Evolutionary conservation across 2,888 invertebrate species (phyloP).

Genomic region (Limnephilus rhombicus): DNA sequence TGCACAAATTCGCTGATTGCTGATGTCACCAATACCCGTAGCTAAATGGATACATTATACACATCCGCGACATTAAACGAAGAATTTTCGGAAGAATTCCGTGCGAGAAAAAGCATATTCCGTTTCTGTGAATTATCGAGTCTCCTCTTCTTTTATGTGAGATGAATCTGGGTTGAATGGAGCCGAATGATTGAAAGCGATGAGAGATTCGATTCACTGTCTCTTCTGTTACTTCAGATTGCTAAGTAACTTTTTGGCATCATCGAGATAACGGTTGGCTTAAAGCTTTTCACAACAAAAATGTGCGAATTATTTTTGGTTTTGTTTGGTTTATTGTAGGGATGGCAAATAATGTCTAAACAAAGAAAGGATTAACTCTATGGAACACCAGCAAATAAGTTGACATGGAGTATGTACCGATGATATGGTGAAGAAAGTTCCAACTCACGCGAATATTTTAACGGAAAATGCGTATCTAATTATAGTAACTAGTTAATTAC

Average conservation of each 20-base stretch:
- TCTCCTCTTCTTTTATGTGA: background rate
- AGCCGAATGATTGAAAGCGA: background rate
- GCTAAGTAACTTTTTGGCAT: background rate
- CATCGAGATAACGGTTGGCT: background rate
- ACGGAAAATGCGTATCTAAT: too few species aligned
- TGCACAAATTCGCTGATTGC: constrained; percentile 25
- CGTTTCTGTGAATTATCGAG: constrained; percentile 6
- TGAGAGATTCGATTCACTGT: background rate
- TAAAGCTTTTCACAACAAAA: background rate
- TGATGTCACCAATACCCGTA: constrained; percentile 31
- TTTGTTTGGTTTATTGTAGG: background rate
- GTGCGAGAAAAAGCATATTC: constrained; percentile 5
- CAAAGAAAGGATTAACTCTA: background rate
- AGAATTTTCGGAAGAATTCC: background rate
- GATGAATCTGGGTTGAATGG: background rate
- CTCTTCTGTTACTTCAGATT: background rate
- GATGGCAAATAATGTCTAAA: background rate
- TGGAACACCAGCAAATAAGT: too few species aligned
- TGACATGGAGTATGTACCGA: too few species aligned
- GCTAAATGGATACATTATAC: background rate
- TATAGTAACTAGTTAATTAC: too few species aligned
- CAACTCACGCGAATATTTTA: too few species aligned
- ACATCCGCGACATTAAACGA: background rate
- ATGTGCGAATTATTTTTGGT: background rate
- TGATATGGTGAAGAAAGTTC: too few species aligned